Percentiles rank a stretch among this genome's conserved stretches.
Evolutionary conservation across 2,888 invertebrate species (phyloP).

Genomic region (Spodoptera exigua): DNA sequence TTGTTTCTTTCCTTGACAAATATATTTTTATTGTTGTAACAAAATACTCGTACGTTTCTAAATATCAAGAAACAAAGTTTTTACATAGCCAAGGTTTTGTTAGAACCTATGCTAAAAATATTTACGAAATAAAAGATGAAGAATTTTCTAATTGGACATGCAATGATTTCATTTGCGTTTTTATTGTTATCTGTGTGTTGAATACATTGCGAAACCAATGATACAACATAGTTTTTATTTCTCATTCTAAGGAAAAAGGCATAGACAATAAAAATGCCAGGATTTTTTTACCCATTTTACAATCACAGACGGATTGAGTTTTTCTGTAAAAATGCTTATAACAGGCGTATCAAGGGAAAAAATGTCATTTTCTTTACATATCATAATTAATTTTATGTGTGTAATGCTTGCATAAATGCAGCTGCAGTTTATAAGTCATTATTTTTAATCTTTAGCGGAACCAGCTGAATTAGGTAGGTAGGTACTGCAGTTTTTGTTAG

Average conservation of each 20-base stretch:
- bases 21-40: conserved; percentile 24
- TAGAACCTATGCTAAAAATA: conserved; percentile 11
- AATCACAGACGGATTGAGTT: too few species aligned
- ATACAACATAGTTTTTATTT: too few species aligned
- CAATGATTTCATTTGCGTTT: conserved; percentile 44
- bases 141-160: conserved; percentile 51
- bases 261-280: too few species aligned
- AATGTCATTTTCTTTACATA: conserved; percentile 27
- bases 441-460: conserved; percentile 38
- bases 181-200: conserved; percentile 10
- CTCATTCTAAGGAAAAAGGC: too few species aligned
- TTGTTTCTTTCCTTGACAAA: conserved; percentile 27
- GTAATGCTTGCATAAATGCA: conserved; percentile 35
- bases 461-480: conserved; percentile 21
- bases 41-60: conserved; percentile 28
- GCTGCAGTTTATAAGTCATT: conserved; percentile 27
- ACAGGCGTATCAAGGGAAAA: conserved; percentile 9
- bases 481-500: conserved; percentile 14
- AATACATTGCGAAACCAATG: too few species aligned
- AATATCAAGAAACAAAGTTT: conserved; percentile 31
- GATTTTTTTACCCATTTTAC: too few species aligned
- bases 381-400: conserved; percentile 32
- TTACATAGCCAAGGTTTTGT: conserved; percentile 45
- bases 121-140: conserved; percentile 29
- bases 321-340: not conserved